A percentile compares a stretch with the other conserved stretches of the same genome.
Conservation (phyloP, 2,113 vertebrate species). For the Taxidea taxus region DNA sequence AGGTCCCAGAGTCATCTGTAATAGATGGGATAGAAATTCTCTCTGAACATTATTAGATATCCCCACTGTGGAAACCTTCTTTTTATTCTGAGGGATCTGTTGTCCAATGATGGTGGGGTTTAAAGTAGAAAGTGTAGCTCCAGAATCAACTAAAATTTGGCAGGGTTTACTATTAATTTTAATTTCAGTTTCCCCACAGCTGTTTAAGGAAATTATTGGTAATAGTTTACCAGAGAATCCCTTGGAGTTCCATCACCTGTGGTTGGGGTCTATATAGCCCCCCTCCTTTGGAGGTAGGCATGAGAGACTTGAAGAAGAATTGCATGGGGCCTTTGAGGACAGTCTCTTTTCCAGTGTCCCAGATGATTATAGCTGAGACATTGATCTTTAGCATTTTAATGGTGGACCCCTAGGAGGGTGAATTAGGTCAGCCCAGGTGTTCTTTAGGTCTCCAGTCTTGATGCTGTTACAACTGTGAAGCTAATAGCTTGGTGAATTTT, state of each 20-base stretch:
- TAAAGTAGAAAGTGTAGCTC: neutral
- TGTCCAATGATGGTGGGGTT: neutral
- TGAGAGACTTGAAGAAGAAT: neutral
- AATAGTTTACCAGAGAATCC: neutral
- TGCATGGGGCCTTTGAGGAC: neutral
- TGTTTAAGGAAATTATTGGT: neutral
- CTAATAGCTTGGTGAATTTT: neutral
- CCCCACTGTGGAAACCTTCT: neutral
- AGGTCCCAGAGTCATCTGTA: neutral
- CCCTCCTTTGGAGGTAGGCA: neutral
- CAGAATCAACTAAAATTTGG: neutral
- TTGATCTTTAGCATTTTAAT: neutral
- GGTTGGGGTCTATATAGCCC: neutral
- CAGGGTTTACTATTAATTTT: neutral
- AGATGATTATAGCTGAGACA: neutral
- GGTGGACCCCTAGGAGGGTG: neutral
- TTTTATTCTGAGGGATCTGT: neutral
- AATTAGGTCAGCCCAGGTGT: neutral
- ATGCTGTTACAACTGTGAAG: neutral
- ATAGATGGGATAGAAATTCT: neutral
- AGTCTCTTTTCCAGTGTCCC: neutral
- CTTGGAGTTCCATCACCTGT: neutral
- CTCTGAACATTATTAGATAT: neutral
- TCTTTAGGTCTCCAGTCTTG: neutral
- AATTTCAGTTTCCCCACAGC: neutral